These are phyloP conservation scores for Pantala flavescens DNA, from an alignment of 1,140 invertebrate species.

Conservation along the genomic window DNA sequence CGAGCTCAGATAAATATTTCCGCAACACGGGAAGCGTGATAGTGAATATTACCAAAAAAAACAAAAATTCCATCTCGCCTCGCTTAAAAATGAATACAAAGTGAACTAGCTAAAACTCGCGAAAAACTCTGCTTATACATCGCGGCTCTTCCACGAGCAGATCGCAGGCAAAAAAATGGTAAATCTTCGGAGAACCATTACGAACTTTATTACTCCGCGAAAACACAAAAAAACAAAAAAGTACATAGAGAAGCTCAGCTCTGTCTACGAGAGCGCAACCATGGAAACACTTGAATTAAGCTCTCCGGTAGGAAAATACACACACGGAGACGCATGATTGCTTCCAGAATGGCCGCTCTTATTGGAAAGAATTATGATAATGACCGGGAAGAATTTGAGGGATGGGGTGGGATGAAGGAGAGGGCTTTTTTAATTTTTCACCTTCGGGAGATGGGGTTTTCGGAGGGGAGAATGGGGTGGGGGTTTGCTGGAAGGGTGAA, in stretches of 20 bases:
- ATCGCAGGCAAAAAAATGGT: too few relatives aligned
- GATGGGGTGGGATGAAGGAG: background rate
- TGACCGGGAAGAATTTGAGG: background rate
- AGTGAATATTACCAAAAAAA: too few relatives aligned
- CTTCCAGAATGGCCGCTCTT: background rate
- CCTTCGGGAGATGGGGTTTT: background rate
- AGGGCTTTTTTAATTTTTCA: too few relatives aligned
- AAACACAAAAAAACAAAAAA: background rate
- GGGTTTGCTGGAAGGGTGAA: background rate
- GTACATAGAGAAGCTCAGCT: background rate
- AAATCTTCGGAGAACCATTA: too few relatives aligned
- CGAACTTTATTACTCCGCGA: background rate
- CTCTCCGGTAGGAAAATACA: background rate
- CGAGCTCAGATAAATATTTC: too few relatives aligned
- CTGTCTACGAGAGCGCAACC: background rate
- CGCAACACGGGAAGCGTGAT: too few relatives aligned
- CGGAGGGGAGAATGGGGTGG: background rate
- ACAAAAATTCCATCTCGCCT: too few relatives aligned
- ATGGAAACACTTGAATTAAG: background rate
- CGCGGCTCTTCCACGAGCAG: too few relatives aligned
- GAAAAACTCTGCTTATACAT: too few relatives aligned
- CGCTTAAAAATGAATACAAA: too few relatives aligned
- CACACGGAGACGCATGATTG: background rate
- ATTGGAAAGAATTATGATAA: constrained; percentile 8
- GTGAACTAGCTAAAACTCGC: too few relatives aligned